Percentiles rank a stretch among this genome's conserved stretches.
phyloP scores from a whole-genome alignment of 1,140 invertebrate species.

The Melanaphis sacchari region DNA sequence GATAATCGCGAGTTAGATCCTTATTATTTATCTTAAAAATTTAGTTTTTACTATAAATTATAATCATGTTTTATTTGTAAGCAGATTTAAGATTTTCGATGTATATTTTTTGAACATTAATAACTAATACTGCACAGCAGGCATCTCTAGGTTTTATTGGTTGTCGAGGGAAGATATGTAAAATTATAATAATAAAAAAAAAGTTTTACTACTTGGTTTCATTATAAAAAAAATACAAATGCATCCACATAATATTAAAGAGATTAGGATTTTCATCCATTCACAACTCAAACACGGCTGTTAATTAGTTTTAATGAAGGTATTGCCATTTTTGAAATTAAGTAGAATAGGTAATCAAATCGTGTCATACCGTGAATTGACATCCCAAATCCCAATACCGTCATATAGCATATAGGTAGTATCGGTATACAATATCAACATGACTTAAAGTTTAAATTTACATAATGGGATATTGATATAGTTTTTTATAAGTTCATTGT shows the following conservation, averaged over 20 bases:
- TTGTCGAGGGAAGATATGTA: neutral
- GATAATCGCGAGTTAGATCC: neutral
- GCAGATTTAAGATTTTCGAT: neutral
- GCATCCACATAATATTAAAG: neutral
- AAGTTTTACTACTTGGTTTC: neutral
- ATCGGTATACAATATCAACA: neutral
- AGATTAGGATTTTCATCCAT: neutral
- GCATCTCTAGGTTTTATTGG: neutral
- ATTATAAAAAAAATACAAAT: neutral
- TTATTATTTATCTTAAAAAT: neutral
- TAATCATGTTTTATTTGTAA: neutral
- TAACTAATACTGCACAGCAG: neutral
- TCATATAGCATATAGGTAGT: neutral
- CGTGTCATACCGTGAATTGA: neutral
- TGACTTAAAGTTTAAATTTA: neutral
- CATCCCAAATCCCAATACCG: neutral
- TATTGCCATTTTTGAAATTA: neutral
- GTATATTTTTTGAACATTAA: neutral
- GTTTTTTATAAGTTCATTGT: neutral
- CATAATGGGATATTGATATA: neutral
- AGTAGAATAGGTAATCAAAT: neutral
- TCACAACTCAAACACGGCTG: neutral
- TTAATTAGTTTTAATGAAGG: neutral
- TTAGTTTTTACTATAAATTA: neutral
- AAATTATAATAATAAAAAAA: neutral